phyloP scores from a whole-genome alignment of 2,797 vertebrate genomes.

The Malurus splendens region DNA sequence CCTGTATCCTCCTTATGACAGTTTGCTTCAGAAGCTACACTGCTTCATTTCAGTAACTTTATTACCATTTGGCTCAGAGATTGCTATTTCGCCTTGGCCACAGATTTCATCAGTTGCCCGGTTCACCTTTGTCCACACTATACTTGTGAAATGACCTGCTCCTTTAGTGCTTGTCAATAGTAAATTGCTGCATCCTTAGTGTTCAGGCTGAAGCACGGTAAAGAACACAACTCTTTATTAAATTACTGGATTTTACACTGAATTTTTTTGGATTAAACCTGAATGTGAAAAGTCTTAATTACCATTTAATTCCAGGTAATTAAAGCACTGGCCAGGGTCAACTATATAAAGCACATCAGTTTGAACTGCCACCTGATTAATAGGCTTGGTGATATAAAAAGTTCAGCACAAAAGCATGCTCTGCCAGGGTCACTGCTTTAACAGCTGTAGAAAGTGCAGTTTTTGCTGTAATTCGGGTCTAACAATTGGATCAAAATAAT shows the following conservation, averaged over 20 bases:
- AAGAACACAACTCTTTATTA: constrained; percentile 74
- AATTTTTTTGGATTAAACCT: constrained; percentile 67
- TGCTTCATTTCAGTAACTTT: constrained; percentile 96
- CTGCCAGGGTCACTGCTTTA: constrained; percentile 69
- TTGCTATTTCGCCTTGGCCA: constrained; percentile 96
- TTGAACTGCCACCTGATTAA: constrained; percentile 71
- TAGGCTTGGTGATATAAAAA: constrained; percentile 66
- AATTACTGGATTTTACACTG: constrained; percentile 71
- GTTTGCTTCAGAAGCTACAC: constrained; percentile 84
- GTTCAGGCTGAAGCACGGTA: constrained; percentile 67
- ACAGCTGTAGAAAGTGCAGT: constrained; percentile 65
- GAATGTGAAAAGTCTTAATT: constrained; percentile 79
- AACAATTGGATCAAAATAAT: constrained; percentile 68
- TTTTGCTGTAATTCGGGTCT: constrained; percentile 66
- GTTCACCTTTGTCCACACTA: constrained; percentile 93
- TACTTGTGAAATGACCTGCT: constrained; percentile 92
- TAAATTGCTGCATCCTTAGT: constrained; percentile 79
- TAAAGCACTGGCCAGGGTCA: constrained; percentile 60
- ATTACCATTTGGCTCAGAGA: constrained; percentile 93
- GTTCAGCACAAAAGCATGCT: constrained; percentile 52
- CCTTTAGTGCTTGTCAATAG: constrained; percentile 88
- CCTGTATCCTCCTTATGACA: constrained; percentile 86
- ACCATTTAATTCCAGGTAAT: constrained; percentile 77
- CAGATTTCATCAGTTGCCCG: constrained; percentile 96
- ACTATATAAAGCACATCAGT: constrained; percentile 55